phyloP scores from a whole-genome alignment of 1,140 invertebrate species.

The Colletes gigas region DNA sequence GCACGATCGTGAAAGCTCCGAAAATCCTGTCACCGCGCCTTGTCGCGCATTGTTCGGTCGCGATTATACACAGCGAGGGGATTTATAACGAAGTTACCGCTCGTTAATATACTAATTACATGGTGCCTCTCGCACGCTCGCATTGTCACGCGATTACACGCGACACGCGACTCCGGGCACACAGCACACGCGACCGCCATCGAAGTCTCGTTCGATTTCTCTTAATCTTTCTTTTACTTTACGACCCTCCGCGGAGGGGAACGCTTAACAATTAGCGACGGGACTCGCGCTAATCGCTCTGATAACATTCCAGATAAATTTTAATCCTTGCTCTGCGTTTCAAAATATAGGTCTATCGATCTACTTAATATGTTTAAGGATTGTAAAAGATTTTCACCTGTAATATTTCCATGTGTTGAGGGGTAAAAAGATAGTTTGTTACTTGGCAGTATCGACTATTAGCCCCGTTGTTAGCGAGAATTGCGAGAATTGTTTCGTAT shows the following conservation, averaged over 20 bases:
- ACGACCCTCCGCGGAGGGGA: background rate
- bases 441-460: no score
- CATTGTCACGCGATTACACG: constrained; percentile 33
- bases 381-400: no score
- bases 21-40: constrained; percentile 1
- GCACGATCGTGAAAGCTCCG: no score
- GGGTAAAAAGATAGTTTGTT: no score
- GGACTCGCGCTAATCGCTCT: no score
- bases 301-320: no score
- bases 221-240: background rate
- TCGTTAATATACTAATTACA: constrained; percentile 64
- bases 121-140: constrained; percentile 31
- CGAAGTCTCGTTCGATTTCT: background rate
- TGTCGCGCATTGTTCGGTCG: constrained; percentile 27
- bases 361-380: no score
- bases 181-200: background rate
- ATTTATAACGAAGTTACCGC: constrained; percentile 48
- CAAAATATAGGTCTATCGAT: no score
- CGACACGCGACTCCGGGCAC: constrained; percentile 5
- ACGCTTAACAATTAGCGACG: no score
- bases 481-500: background rate
- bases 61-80: constrained; percentile 41
- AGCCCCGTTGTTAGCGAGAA: no score
- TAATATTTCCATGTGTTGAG: no score
- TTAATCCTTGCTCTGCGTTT: no score